Percentiles rank a stretch among this genome's conserved stretches.
Conservation (phyloP, 1,140 invertebrate genomes). For the Trichonephila inaurata region DNA sequence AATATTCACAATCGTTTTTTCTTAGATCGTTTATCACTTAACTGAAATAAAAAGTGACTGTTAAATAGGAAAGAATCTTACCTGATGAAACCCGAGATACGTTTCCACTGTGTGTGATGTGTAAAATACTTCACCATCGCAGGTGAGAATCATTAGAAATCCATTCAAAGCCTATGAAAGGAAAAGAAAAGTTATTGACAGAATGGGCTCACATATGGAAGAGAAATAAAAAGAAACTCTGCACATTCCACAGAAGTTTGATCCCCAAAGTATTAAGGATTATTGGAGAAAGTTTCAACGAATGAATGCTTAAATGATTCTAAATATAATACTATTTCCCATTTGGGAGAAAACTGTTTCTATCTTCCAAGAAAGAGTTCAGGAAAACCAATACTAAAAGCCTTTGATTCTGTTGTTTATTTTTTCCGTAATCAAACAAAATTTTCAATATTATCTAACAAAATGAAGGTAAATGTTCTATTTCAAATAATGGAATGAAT, state of each 20-base stretch:
- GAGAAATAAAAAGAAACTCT: background rate
- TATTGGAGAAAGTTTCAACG: background rate
- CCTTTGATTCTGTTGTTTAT: slow-evolving; percentile 8
- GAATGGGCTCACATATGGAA: background rate
- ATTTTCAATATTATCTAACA: background rate
- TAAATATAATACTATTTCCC: background rate
- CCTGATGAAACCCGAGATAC: slow-evolving; percentile 99
- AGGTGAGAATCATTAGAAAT: slow-evolving; percentile 98
- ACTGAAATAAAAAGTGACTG: background rate
- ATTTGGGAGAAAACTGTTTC: background rate
- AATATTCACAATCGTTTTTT: too few species aligned
- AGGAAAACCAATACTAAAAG: background rate
- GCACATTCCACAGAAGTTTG: background rate
- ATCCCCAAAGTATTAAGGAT: slow-evolving; percentile 15
- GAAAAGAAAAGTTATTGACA: slow-evolving; percentile 75
- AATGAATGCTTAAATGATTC: slow-evolving; percentile 27
- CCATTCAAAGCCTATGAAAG: slow-evolving; percentile 96
- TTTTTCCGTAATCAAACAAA: background rate
- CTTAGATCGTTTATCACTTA: background rate
- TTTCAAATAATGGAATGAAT: background rate
- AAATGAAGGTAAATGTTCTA: background rate
- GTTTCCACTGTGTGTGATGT: slow-evolving; percentile 99
- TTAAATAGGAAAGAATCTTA: slow-evolving; percentile 81
- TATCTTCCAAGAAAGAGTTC: background rate
- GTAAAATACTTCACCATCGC: slow-evolving; percentile 99